These are phyloP conservation scores for Morinoia aosen DNA, from an alignment of 2,888 invertebrate genomes.

Conservation along the genomic window DNA sequence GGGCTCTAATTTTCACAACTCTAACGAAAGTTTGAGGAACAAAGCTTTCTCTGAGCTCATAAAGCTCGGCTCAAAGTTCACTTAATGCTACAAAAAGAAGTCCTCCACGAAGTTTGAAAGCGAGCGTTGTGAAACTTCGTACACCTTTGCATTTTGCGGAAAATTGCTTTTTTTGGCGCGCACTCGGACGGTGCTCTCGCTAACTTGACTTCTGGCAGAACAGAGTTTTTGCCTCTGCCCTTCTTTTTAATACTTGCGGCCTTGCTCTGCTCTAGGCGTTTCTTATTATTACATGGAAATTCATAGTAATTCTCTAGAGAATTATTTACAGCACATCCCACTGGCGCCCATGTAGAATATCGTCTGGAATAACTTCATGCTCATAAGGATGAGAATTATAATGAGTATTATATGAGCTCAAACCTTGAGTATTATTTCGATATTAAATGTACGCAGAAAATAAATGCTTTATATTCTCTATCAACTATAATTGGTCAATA, in stretches of 20 bases:
- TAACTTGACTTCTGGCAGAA: not conserved
- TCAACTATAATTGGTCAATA: no score
- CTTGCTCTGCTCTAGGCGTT: not conserved
- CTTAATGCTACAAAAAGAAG: constrained; percentile 43
- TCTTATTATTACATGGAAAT: not conserved
- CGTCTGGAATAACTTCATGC: not conserved
- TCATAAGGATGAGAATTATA: not conserved
- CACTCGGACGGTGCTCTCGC: not conserved
- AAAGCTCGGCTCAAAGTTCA: constrained; percentile 50
- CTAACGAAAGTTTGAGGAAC: constrained; percentile 37
- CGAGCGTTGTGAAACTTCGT: not conserved
- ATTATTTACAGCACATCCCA: not conserved
- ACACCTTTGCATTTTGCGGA: constrained; percentile 17
- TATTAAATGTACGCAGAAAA: no score
- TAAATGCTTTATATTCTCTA: no score
- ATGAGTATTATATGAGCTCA: no score
- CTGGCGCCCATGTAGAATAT: not conserved
- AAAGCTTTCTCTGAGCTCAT: constrained; percentile 50
- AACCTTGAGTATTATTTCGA: no score
- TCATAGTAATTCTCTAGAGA: not conserved
- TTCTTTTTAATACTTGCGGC: not conserved
- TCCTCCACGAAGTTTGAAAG: not conserved
- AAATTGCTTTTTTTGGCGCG: not conserved
- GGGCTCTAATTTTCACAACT: constrained; percentile 12
- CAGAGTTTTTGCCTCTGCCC: not conserved